phyloP scores from a whole-genome alignment of 2,888 invertebrate species.

The Gastracanthus pulcherrimus region DNA sequence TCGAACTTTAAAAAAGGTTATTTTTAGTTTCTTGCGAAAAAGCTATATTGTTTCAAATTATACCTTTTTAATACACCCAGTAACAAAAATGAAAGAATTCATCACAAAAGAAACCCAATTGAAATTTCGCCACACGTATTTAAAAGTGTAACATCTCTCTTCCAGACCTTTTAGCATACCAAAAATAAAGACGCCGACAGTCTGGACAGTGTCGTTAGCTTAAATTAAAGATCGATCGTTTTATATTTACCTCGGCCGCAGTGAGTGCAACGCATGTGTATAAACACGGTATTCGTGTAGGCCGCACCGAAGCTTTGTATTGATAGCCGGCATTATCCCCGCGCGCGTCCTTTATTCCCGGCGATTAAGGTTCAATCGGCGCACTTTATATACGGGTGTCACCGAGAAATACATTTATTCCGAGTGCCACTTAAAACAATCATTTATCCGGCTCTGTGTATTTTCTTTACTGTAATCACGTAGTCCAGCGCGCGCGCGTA shows the following conservation, averaged over 20 bases:
- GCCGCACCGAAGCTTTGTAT: slow-evolving; percentile 1
- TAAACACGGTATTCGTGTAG: slow-evolving; percentile 1
- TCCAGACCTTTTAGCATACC: background rate
- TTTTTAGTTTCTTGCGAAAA: too few species aligned
- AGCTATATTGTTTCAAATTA: too few species aligned
- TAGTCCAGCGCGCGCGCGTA: background rate
- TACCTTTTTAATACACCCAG: background rate
- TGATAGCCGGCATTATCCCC: slow-evolving; percentile 25
- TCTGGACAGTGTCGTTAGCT: background rate
- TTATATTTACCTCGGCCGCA: slow-evolving; percentile 1
- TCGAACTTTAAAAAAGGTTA: too few species aligned
- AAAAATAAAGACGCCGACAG: background rate
- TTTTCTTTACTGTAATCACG: background rate
- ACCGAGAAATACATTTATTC: slow-evolving; percentile 15
- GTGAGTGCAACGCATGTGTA: background rate
- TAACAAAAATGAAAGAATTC: background rate
- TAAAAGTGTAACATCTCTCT: background rate
- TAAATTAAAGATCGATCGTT: slow-evolving; percentile 29
- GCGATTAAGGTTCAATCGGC: slow-evolving; percentile 13
- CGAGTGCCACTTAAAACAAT: slow-evolving; percentile 32
- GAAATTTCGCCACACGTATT: background rate
- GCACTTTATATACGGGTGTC: background rate
- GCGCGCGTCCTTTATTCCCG: slow-evolving; percentile 4
- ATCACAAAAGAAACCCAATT: background rate
- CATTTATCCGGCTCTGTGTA: slow-evolving; percentile 3